Evolutionary conservation across 2,888 invertebrate genomes (phyloP).

Genomic region (Tenthredo notha): DNA sequence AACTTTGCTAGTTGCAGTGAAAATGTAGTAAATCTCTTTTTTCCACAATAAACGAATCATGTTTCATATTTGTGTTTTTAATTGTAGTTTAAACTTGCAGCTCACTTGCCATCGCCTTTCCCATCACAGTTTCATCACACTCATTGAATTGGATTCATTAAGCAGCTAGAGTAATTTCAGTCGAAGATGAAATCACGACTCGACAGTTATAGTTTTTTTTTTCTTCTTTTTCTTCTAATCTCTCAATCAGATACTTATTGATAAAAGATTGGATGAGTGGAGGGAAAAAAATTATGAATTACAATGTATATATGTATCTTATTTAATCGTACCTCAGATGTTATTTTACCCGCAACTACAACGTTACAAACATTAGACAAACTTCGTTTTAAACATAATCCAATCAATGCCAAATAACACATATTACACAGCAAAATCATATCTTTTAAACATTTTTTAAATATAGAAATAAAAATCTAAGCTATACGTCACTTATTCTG

Average conservation of each 20-base stretch:
- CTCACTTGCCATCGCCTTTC: slow-evolving; percentile 19
- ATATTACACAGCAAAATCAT: slow-evolving; percentile 16
- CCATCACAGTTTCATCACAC: background rate
- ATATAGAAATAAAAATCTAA: slow-evolving; percentile 9
- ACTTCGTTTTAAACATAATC: background rate
- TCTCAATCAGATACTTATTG: background rate
- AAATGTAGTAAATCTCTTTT: slow-evolving; percentile 25
- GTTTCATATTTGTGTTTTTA: slow-evolving; percentile 26
- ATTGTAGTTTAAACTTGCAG: slow-evolving; percentile 20
- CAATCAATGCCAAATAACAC: background rate
- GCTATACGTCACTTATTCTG: background rate
- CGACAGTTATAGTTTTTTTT: background rate
- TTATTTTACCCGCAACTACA: background rate
- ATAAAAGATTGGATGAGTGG: background rate
- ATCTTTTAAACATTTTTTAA: background rate
- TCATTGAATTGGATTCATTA: background rate
- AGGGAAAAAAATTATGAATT: background rate
- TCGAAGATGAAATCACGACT: background rate
- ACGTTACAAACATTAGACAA: slow-evolving; percentile 22
- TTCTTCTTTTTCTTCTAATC: background rate
- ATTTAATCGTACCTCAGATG: background rate
- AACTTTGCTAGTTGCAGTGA: slow-evolving; percentile 26
- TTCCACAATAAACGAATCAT: slow-evolving; percentile 39
- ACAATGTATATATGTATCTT: background rate
- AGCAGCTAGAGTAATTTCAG: background rate